Evolutionary conservation across 2,797 vertebrate genomes (phyloP), one percentile per base, ranked within the genome.

Genomic region (Chrysocyon brachyurus): DNA sequence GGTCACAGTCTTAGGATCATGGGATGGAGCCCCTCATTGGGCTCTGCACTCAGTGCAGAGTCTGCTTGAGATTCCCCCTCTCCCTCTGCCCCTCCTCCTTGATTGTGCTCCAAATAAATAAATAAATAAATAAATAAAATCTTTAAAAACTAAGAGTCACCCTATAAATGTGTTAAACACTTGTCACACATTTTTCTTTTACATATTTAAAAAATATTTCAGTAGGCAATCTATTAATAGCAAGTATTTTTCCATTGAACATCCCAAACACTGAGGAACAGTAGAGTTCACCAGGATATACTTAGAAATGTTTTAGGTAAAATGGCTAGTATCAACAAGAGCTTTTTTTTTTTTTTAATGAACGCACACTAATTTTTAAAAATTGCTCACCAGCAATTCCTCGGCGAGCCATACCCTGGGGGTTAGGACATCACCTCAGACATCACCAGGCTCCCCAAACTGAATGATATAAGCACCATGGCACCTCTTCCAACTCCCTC

Each of bases 241-340:
- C 22, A 49, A 22, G 36, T 57, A 57, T 85, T 49, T 21, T 84
- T 78, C 63, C 54, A 28, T 1, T 77, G 70, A 84, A 12, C 22
- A 77, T 56, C 52, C 64, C 66, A n/a, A 63, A 26, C 28, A 19
- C 3, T 36, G 19, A 96, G 46, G 6, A 90, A 64, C 7, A 81
- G 19, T 10, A 31, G 33, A 52, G 31, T 57, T 66, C 14, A 11
- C 46, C 33, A 59, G 24, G 70, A 85, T 9, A 84, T 15, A 14
- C 63, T 78, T 54, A 94, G 83, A 85, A 64, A 84, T 61, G 28
- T 49, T 72, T 88, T 56, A 31, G 22, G 56, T 16, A 78, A 96
- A 96, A 83, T 54, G 7, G 28, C 15, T 46, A 33, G 33, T 28
- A 63, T 84, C n/a, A 49, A 14, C 10, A 70, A 72, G 36, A 33